Percentiles rank a stretch among this genome's conserved stretches.
Conservation (phyloP, 2,888 invertebrate species). For the Eurytoma californica region DNA sequence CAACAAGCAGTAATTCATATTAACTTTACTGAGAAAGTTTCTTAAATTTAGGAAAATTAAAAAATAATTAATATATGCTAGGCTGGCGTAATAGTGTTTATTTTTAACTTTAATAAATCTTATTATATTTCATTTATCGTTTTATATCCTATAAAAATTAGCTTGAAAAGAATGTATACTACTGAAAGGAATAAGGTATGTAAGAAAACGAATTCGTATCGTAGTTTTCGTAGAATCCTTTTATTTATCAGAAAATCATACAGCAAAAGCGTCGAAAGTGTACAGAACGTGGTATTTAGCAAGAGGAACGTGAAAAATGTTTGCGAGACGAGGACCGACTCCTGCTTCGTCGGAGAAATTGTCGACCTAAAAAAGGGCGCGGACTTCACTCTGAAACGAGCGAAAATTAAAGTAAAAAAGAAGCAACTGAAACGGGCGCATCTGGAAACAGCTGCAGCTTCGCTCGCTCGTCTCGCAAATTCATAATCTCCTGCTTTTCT, state of each 20-base stretch:
- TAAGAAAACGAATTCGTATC: neutral
- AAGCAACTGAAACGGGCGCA: neutral
- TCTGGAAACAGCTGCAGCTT: neutral
- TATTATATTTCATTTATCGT: too few species aligned
- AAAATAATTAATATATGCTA: too few species aligned
- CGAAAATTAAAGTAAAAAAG: neutral
- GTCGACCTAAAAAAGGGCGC: neutral
- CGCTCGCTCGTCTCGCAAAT: constrained; percentile 25
- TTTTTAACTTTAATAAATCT: too few species aligned
- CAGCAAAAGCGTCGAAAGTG: constrained; percentile 68
- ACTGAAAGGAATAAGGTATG: too few species aligned
- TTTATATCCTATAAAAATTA: too few species aligned
- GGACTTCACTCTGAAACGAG: neutral
- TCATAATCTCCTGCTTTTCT: constrained; percentile 24
- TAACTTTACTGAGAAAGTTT: too few species aligned
- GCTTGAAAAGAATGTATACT: too few species aligned
- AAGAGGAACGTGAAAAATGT: constrained; percentile 62
- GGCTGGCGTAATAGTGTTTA: too few species aligned
- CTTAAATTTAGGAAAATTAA: too few species aligned
- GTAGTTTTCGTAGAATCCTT: constrained; percentile 54
- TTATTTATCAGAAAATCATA: constrained; percentile 71
- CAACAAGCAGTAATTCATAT: too few species aligned
- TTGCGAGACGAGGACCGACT: constrained; percentile 56
- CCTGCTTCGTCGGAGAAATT: neutral
- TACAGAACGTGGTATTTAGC: constrained; percentile 61